phyloP scores from a whole-genome alignment of 2,888 invertebrate genomes.

The Drosophila rellima region DNA sequence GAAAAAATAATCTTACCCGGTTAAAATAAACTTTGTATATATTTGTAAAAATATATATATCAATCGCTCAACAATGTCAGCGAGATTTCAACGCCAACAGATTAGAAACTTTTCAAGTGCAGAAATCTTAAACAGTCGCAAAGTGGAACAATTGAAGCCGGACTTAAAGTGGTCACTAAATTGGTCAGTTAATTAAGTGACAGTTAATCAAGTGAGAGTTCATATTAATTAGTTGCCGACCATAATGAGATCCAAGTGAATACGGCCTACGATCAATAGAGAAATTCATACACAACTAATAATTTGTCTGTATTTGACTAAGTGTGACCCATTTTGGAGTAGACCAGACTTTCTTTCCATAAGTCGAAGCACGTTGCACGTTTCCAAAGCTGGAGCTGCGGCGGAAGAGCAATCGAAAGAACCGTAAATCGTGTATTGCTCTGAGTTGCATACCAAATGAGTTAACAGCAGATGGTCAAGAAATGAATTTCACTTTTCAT shows the following conservation, averaged over 20 bases:
- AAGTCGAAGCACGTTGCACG: constrained; percentile 35
- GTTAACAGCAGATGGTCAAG: constrained; percentile 1
- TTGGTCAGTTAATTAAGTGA: constrained; percentile 45
- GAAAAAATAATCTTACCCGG: too few relatives aligned
- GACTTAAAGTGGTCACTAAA: constrained; percentile 59
- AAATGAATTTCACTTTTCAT: constrained; percentile 66
- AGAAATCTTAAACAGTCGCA: constrained; percentile 44
- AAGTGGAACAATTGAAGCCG: constrained; percentile 77
- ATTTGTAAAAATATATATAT: background rate
- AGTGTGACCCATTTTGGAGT: constrained; percentile 59
- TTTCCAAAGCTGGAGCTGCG: constrained; percentile 42
- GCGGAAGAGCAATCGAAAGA: constrained; percentile 63
- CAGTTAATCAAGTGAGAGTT: constrained; percentile 70
- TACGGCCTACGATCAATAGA: constrained; percentile 28
- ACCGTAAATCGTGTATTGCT: constrained; percentile 61
- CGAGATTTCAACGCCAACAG: background rate
- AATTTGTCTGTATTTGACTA: constrained; percentile 35
- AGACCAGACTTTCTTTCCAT: constrained; percentile 60
- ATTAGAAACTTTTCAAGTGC: constrained; percentile 51
- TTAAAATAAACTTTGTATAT: too few relatives aligned
- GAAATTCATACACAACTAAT: constrained; percentile 54
- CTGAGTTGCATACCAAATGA: constrained; percentile 57
- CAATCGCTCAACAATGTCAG: background rate
- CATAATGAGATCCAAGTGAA: constrained; percentile 54
- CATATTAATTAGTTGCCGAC: constrained; percentile 57